A percentile compares a stretch with the other conserved stretches of the same genome.
Conservation (phyloP, 2,888 invertebrate species). For the Pristionchus fissidentatus region DNA sequence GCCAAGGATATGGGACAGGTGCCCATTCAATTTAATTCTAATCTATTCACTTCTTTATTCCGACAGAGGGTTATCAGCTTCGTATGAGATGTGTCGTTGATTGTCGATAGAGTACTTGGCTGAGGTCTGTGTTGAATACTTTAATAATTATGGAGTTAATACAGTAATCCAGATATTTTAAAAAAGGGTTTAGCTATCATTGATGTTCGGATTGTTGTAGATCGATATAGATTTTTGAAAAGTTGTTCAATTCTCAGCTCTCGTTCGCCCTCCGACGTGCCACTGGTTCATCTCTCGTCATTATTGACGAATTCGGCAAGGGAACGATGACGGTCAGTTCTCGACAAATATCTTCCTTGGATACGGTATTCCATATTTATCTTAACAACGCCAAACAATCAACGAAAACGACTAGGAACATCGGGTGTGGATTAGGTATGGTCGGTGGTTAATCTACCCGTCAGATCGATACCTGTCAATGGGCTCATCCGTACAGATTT, state of each 20-base stretch:
- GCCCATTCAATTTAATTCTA: not conserved
- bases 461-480: too few relatives aligned
- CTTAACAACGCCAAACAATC: too few relatives aligned
- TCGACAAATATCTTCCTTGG: too few relatives aligned
- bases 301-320: slow-evolving; percentile 92
- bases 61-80: too few relatives aligned
- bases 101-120: not conserved
- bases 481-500: too few relatives aligned
- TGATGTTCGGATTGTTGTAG: not conserved
- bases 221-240: not conserved
- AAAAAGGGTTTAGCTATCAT: not conserved
- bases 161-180: not conserved
- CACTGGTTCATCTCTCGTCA: slow-evolving; percentile 82
- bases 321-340: slow-evolving; percentile 81
- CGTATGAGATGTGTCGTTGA: not conserved
- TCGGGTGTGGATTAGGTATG: too few relatives aligned
- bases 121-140: not conserved
- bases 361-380: too few relatives aligned
- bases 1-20: slow-evolving; percentile 89
- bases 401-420: too few relatives aligned
- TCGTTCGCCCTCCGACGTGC: slow-evolving; percentile 83
- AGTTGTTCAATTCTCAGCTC: slow-evolving; percentile 81
- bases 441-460: too few relatives aligned
- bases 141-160: not conserved
- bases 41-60: not conserved